A percentile compares a stretch with the other conserved stretches of the same genome.
Evolutionary conservation across 2,113 vertebrate species (phyloP).

Genomic region (Delphinus delphis): DNA sequence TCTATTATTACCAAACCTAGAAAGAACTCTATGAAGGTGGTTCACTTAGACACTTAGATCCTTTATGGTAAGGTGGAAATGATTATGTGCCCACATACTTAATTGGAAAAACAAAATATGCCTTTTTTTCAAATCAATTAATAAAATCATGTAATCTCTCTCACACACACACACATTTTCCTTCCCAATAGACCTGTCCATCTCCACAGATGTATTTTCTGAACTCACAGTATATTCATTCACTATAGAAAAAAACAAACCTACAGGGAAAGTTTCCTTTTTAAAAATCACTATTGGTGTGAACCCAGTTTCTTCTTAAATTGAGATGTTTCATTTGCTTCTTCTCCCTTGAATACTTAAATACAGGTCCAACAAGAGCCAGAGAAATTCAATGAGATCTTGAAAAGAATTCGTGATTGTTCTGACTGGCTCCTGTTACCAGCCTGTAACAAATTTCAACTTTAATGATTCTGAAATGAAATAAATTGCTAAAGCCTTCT

Average conservation of each 20-base stretch:
- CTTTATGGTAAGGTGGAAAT: constrained; percentile 1
- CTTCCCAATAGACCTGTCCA: background rate
- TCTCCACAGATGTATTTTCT: constrained; percentile 2
- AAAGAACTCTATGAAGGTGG: constrained; percentile 35
- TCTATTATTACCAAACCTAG: constrained; percentile 1
- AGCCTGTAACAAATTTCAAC: constrained; percentile 27
- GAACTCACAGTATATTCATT: background rate
- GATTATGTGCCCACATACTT: background rate
- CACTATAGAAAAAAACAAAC: background rate
- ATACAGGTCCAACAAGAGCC: background rate
- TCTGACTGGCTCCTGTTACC: background rate
- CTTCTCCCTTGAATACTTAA: constrained; percentile 13
- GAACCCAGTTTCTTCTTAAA: constrained; percentile 54
- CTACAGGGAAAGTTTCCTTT: background rate
- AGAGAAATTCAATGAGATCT: background rate
- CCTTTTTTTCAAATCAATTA: constrained; percentile 45
- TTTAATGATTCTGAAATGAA: constrained; percentile 31
- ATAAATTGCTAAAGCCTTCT: background rate
- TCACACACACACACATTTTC: background rate
- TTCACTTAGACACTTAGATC: constrained; percentile 11
- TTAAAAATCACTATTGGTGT: background rate
- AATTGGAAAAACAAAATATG: background rate
- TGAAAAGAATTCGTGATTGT: constrained; percentile 15
- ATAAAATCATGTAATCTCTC: background rate
- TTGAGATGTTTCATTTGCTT: constrained; percentile 20